Percentiles rank a stretch among this genome's conserved stretches.
These are phyloP conservation scores for Kryptolebias ocellatus DNA, from an alignment of 2,797 vertebrate species.

Conservation along the genomic window DNA sequence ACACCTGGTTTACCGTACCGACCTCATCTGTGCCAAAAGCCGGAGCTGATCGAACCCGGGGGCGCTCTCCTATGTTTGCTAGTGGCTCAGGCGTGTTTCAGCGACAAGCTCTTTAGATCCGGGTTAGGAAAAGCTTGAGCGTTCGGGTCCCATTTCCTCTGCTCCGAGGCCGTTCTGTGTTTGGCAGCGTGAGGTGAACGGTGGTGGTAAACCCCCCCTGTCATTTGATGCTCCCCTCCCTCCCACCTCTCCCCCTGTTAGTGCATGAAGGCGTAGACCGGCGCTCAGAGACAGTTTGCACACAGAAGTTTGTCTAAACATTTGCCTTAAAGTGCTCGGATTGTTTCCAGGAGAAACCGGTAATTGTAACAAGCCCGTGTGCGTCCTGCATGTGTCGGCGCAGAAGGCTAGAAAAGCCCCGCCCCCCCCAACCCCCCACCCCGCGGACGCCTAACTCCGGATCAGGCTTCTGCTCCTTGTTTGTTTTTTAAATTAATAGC, in stretches of 20 bases:
- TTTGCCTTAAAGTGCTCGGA: constrained; percentile 61
- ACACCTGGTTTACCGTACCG: constrained; percentile 63
- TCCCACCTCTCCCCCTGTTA: background rate
- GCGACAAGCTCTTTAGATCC: background rate
- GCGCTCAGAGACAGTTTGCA: constrained; percentile 50
- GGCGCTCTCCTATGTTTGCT: no score
- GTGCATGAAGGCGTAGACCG: constrained; percentile 55
- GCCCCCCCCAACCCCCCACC: background rate
- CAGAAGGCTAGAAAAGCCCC: constrained; percentile 19
- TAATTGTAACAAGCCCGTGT: constrained; percentile 47
- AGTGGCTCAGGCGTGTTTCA: background rate
- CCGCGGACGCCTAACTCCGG: background rate
- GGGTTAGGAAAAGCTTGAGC: background rate
- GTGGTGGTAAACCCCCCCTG: constrained; percentile 39
- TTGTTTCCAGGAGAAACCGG: constrained; percentile 32
- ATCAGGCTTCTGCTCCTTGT: constrained; percentile 13
- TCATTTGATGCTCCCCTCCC: constrained; percentile 26
- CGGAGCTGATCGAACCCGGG: constrained; percentile 11
- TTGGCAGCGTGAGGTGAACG: constrained; percentile 69
- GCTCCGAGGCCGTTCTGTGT: constrained; percentile 45
- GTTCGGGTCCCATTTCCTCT: constrained; percentile 2
- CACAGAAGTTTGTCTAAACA: constrained; percentile 42
- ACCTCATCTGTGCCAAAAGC: constrained; percentile 66
- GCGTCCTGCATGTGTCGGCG: constrained; percentile 55
- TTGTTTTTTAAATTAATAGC: no score